Evolutionary conservation across 2,888 invertebrate species (phyloP), one percentile per base, ranked within the genome.

Genomic region (Pristionchus exspectatus): DNA sequence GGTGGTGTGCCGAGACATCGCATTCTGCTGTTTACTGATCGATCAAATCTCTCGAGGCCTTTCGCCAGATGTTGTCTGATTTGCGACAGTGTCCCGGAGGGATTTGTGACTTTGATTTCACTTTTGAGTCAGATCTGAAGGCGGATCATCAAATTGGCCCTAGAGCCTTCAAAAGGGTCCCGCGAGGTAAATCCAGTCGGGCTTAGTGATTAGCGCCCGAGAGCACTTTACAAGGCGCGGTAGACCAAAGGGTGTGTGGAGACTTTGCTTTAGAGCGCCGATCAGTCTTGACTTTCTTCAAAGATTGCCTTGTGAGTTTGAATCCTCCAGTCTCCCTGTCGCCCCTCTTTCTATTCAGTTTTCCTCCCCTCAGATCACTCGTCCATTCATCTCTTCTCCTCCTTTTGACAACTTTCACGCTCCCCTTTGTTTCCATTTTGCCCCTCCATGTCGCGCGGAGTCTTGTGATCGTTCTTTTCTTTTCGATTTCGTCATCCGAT

Each of bases 31-130:
- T 33, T 85, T 33, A 59, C 59, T 44, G 59, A 56, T 59, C 59
- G 21, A 85, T 59, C 56, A 30, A 56, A 27, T 56, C 12, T 59
- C 33, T 30, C 38, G 84, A 33, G 59, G 14, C 83, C 56, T 83
- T 54, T 83, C 59, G 84, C 56, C 84, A 85, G 84, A 85, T 85
- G 81, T 81, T 21, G 12, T 10, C 21, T 50, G 81, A 81, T 81
- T 81, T 81, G 81, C 27, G 81, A 38, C 74, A 16, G 33, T 72
- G 21, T 74, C 74, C 74, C 74, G 44, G 74, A 74, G 38, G 74
- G 74, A 74, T 74, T 38, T n/a, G 69, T 24, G 21, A 27, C 33
- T 59, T 18, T 74, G 74, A 74, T 74, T 74, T 74, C 69, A 18
- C 38, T 74, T 74, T 74, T 33, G 18, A 33, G 33, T 21, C 38